Evolutionary conservation across 2,888 invertebrate species (phyloP).

Genomic region (Leptopterna dolabrata): DNA sequence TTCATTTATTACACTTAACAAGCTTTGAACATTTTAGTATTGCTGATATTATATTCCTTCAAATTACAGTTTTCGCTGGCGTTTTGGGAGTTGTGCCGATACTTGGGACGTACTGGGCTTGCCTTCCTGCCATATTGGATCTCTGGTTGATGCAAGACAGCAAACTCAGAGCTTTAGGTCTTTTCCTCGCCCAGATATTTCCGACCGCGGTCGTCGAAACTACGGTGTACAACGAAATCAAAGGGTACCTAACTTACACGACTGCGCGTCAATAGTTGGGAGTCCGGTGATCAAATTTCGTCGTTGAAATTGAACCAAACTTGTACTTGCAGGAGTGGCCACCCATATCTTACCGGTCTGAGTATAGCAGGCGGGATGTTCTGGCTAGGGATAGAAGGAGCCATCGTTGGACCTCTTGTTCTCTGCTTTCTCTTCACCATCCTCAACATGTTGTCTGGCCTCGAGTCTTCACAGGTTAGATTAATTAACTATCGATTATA

Average conservation of each 20-base stretch:
- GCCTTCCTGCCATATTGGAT: conserved; percentile 93
- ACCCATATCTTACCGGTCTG: conserved; percentile 95
- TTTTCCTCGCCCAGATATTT: conserved; percentile 87
- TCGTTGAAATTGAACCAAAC: neutral
- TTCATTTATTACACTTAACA: too few species aligned
- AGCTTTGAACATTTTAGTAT: neutral
- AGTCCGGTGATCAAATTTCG: too few species aligned
- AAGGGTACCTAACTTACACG: conserved; percentile 84
- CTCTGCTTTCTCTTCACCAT: conserved; percentile 95
- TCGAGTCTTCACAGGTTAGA: conserved; percentile 64
- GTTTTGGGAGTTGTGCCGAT: conserved; percentile 96
- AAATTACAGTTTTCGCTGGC: conserved; percentile 81
- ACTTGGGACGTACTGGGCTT: conserved; percentile 95
- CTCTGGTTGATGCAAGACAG: conserved; percentile 93
- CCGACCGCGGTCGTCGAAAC: conserved; percentile 94
- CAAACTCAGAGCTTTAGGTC: conserved; percentile 81
- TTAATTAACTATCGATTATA: neutral
- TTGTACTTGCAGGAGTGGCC: conserved; percentile 74
- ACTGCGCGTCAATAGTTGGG: neutral
- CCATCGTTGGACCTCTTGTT: conserved; percentile 94
- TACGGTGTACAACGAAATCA: conserved; percentile 96
- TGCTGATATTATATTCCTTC: conserved; percentile 57
- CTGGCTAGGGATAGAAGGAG: conserved; percentile 96
- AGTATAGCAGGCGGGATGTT: conserved; percentile 98
- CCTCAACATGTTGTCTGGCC: conserved; percentile 82